Evolutionary conservation across 2,888 invertebrate genomes (phyloP), one percentile per base, ranked within the genome.

Genomic region (Morpho deidamia): DNA sequence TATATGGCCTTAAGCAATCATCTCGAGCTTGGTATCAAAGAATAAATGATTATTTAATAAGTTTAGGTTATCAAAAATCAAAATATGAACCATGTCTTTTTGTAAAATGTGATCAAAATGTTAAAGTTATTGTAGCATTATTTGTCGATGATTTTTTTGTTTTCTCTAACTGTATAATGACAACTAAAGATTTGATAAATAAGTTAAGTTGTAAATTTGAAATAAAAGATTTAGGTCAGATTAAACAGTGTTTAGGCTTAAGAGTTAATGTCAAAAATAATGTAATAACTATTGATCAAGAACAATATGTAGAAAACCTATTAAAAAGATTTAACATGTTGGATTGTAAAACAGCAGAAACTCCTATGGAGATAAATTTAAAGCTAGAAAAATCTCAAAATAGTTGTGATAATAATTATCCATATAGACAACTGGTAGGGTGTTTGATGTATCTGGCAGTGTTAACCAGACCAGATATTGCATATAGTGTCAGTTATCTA

Each of bases 121-220:
- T 14, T 43, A 4, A 34, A 14, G 10, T 35, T 49, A 11, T 33
- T 42, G 35, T 35, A 1, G 7, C 34, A 33, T 37, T 58, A 8
- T 62, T 52, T 58, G 56, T 62, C 1, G 58, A 62, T 38, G 59
- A 58, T 47, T 62, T 59, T 50, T 58, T 59, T 32, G 32, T 56
- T 23, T 53, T 53, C 41, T 56, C 44, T n/a, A 56, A 52, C 42
- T 33, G 34, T 52, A 3, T 11, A 32, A 11, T 5, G 42, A 42
- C 35, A 45, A 41, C 40, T 37, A 11, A 50, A 44, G 11, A 53
- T 37, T 55, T 55, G 32, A 50, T 38, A 46, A n/a, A 32, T 23
- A 41, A 8, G 23, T 50, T 55, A 32, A 11, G 35, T 37, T 1
- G 35, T 35, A 34, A 46, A 33, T 55, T 50, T 32, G 50, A 50